phyloP scores from a whole-genome alignment of 2,888 invertebrate species.

The Thymelicus lineola region DNA sequence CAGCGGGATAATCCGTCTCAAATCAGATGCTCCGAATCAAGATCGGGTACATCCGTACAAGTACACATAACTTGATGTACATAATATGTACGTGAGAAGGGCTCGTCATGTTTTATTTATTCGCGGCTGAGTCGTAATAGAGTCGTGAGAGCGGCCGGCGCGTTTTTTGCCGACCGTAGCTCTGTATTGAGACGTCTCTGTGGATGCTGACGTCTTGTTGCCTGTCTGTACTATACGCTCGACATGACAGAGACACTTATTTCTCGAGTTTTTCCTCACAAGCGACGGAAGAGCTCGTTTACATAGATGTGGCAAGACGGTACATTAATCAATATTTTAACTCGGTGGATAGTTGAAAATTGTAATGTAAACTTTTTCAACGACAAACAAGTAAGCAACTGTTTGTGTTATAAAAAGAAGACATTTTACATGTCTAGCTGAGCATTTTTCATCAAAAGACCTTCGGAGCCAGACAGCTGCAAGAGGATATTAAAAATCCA shows the following conservation, averaged over 20 bases:
- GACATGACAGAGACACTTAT: slow-evolving; percentile 77
- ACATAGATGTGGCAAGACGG: slow-evolving; percentile 33
- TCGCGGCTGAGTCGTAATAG: slow-evolving; percentile 81
- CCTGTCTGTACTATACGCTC: slow-evolving; percentile 75
- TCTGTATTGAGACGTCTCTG: slow-evolving; percentile 82
- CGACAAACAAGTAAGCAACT: background rate
- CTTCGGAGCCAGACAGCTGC: slow-evolving; percentile 66
- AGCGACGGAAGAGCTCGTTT: slow-evolving; percentile 41
- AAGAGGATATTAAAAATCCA: slow-evolving; percentile 81
- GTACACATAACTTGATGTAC: slow-evolving; percentile 53
- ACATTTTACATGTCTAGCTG: slow-evolving; percentile 40
- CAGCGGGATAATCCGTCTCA: slow-evolving; percentile 56
- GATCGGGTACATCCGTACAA: slow-evolving; percentile 77
- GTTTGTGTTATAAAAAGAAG: slow-evolving; percentile 6
- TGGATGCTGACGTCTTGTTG: slow-evolving; percentile 83
- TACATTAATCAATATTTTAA: slow-evolving; percentile 33
- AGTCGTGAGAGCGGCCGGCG: slow-evolving; percentile 81
- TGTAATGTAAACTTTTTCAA: slow-evolving; percentile 5
- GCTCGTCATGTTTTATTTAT: slow-evolving; percentile 85
- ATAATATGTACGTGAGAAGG: slow-evolving; percentile 77
- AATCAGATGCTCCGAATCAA: slow-evolving; percentile 75
- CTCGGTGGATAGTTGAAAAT: slow-evolving; percentile 3
- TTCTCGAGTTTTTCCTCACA: slow-evolving; percentile 60
- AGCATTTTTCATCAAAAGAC: slow-evolving; percentile 66
- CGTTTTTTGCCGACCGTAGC: slow-evolving; percentile 79